These are phyloP conservation scores for Illadopsis cleaveri DNA, from an alignment of 2,113 vertebrate genomes.

Conservation along the genomic window DNA sequence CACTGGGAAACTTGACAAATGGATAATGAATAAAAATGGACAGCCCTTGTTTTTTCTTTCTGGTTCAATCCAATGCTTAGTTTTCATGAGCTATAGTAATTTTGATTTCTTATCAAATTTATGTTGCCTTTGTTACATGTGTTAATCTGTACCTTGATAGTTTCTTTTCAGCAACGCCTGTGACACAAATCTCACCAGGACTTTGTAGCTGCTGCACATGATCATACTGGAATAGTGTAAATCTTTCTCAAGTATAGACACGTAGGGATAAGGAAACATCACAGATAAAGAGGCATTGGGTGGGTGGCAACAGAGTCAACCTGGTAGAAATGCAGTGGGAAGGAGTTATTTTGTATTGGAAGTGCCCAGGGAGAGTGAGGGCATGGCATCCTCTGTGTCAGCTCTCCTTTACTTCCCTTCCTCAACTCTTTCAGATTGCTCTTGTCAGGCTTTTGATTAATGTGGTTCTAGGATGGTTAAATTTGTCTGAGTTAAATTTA, in stretches of 20 bases:
- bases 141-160: background rate
- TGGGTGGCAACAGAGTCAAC: background rate
- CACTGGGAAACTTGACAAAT: background rate
- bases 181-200: background rate
- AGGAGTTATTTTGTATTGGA: background rate
- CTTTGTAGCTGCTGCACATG: accelerated
- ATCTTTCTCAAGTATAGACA: background rate
- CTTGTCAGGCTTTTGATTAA: constrained; percentile 38
- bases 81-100: background rate
- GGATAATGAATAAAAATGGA: background rate
- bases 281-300: background rate
- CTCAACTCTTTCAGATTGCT: constrained; percentile 7
- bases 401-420: background rate
- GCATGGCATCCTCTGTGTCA: background rate
- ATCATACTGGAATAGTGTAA: background rate
- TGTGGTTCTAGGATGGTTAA: background rate
- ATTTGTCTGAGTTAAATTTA: constrained; percentile 25
- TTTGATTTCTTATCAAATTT: background rate
- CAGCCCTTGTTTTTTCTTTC: background rate
- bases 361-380: background rate
- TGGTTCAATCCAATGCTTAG: background rate
- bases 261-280: background rate
- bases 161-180: background rate
- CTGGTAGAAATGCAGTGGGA: background rate
- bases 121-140: background rate